phyloP scores from a whole-genome alignment of 2,888 invertebrate genomes.

The Polyommatus iphigenia region DNA sequence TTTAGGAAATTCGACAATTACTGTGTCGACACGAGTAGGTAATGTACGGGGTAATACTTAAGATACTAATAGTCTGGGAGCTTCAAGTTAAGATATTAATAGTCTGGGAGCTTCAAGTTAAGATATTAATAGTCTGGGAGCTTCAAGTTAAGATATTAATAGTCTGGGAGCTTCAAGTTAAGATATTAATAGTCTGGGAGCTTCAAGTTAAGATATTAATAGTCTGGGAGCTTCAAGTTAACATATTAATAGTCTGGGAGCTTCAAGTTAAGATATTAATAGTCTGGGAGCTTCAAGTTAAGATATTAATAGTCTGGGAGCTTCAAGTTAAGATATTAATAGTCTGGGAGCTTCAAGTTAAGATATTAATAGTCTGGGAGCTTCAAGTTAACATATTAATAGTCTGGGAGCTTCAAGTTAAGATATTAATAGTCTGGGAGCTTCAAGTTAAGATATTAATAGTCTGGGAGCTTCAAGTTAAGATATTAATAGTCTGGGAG shows the following conservation, averaged over 20 bases:
- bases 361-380: not conserved
- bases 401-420: too few relatives aligned
- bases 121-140: not conserved
- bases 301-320: not conserved
- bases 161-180: too few relatives aligned
- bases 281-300: too few relatives aligned
- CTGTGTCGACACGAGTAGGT: not conserved
- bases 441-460: not conserved
- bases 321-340: not conserved
- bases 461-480: too few relatives aligned
- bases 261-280: not conserved
- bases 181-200: not conserved
- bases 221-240: too few relatives aligned
- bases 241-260: not conserved
- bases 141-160: not conserved
- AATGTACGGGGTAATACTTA: not conserved
- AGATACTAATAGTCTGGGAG: not conserved
- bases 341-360: too few relatives aligned
- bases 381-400: not conserved
- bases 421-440: not conserved
- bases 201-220: not conserved
- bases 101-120: too few relatives aligned
- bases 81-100: not conserved
- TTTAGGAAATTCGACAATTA: conserved; percentile 22
- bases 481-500: not conserved